Evolutionary conservation across 1,140 invertebrate genomes (phyloP).

Genomic region (Drosophila mayri): DNA sequence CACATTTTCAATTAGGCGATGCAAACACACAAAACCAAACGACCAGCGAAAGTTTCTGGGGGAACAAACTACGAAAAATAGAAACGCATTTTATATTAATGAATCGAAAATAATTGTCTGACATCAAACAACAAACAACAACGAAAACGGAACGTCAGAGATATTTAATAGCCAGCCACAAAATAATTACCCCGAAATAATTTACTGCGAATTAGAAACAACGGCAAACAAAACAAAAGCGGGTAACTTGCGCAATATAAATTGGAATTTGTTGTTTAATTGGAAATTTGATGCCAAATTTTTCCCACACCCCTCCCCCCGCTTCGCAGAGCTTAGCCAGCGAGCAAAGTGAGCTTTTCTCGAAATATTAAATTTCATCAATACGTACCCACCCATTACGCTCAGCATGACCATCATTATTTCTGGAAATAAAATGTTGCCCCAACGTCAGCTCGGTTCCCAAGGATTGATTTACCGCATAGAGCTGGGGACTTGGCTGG

Average conservation of each 20-base stretch:
- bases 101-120: constrained; percentile 51
- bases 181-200: constrained; percentile 75
- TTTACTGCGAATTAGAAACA: constrained; percentile 61
- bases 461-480: constrained; percentile 9
- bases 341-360: constrained; percentile 73
- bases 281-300: constrained; percentile 75
- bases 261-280: constrained; percentile 80
- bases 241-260: constrained; percentile 56
- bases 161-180: constrained; percentile 57
- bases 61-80: constrained; percentile 17
- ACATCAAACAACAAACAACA: constrained; percentile 23
- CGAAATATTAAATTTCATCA: constrained; percentile 77
- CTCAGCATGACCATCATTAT: constrained; percentile 66
- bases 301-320: constrained; percentile 1
- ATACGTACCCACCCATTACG: constrained; percentile 66
- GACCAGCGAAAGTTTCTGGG: constrained; percentile 7
- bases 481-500: background rate
- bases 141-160: background rate
- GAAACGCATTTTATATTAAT: constrained; percentile 43
- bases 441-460: background rate
- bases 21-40: constrained; percentile 5
- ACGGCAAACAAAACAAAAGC: constrained; percentile 39
- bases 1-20: constrained; percentile 67
- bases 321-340: constrained; percentile 2
- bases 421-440: constrained; percentile 66